Evolutionary conservation across 2,113 vertebrate species (phyloP).

Genomic region (Todiramphus chloris): DNA sequence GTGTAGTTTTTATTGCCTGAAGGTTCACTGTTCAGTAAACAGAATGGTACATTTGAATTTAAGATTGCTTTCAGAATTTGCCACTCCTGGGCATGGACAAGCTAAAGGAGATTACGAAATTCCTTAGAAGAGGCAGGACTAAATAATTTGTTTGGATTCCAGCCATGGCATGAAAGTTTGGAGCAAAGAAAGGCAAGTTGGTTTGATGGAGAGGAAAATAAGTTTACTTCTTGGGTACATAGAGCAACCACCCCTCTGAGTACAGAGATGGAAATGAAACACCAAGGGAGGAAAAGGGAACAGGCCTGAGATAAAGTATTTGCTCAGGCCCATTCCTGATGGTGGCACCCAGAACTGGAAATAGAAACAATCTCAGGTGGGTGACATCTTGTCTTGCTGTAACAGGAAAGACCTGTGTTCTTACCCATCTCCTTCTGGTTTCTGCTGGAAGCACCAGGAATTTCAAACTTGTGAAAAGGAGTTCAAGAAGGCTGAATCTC

Average conservation of each 20-base stretch:
- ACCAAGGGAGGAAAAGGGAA: neutral
- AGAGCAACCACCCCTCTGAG: neutral
- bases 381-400: neutral
- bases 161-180: neutral
- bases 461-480: neutral
- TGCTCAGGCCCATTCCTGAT: neutral
- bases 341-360: neutral
- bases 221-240: neutral
- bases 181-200: neutral
- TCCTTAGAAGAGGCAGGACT: neutral
- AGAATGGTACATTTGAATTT: constrained; percentile 49
- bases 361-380: neutral
- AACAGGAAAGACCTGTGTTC: neutral
- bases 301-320: neutral
- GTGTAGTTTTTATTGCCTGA: constrained; percentile 43
- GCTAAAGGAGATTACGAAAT: constrained; percentile 14
- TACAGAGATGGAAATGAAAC: neutral
- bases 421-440: neutral
- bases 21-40: constrained; percentile 38
- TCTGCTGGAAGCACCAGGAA: neutral
- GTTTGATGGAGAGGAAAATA: neutral
- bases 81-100: neutral
- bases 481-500: neutral
- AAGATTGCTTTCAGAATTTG: constrained; percentile 39
- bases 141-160: constrained; percentile 29